Conservation (phyloP, 2,888 invertebrate genomes). For the Macaria liturata region DNA sequence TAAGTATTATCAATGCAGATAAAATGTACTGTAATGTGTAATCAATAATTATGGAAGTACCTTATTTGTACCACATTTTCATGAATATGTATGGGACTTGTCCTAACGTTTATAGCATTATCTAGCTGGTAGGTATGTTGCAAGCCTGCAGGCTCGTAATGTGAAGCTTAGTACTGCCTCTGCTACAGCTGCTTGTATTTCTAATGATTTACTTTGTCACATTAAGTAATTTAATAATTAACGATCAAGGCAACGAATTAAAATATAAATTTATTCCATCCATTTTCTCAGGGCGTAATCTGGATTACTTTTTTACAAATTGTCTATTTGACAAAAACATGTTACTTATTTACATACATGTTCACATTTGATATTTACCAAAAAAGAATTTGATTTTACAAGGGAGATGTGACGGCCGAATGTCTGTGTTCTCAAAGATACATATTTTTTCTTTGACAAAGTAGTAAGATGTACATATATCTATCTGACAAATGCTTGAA, state of each 20-base stretch:
- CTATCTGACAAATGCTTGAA: slow-evolving; percentile 10
- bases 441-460: slow-evolving; percentile 3
- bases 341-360: too few species aligned
- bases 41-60: background rate
- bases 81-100: slow-evolving; percentile 6
- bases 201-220: slow-evolving; percentile 2
- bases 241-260: too few species aligned
- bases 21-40: too few species aligned
- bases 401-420: too few species aligned
- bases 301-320: too few species aligned
- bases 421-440: too few species aligned
- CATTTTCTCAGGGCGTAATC: too few species aligned
- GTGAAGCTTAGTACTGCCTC: background rate
- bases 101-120: slow-evolving; percentile 7
- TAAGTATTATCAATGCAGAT: too few species aligned
- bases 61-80: slow-evolving; percentile 1
- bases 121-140: background rate
- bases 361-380: too few species aligned
- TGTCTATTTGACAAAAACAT: too few species aligned
- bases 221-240: background rate
- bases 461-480: background rate
- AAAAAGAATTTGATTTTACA: too few species aligned
- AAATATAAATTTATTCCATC: too few species aligned
- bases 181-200: background rate
- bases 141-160: slow-evolving; percentile 5